These are phyloP conservation scores for Drosophila paulistorum DNA, from an alignment of 1,140 invertebrate species.

Conservation along the genomic window DNA sequence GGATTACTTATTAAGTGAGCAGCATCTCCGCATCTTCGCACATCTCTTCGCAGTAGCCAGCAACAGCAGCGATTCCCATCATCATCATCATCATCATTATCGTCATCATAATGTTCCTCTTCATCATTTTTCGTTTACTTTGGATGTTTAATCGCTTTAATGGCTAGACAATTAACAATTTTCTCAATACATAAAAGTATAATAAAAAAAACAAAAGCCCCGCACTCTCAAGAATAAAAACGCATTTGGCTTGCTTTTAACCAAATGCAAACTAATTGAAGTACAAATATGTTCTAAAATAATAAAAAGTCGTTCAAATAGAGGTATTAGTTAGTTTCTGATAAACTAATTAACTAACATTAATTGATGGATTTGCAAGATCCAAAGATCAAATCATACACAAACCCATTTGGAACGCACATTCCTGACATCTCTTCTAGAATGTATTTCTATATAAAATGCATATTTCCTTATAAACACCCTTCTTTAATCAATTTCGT, in stretches of 20 bases:
- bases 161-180: constrained; percentile 72
- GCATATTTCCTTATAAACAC: constrained; percentile 28
- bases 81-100: constrained; percentile 29
- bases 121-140: constrained; percentile 59
- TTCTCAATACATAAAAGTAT: constrained; percentile 27
- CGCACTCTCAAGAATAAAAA: background rate
- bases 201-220: background rate
- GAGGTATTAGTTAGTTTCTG: too few species aligned
- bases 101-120: constrained; percentile 34
- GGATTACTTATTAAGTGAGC: constrained; percentile 78
- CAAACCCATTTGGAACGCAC: too few species aligned
- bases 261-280: background rate
- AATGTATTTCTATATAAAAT: background rate
- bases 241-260: background rate
- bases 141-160: constrained; percentile 78
- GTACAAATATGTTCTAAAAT: background rate
- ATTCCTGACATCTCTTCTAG: background rate
- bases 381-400: too few species aligned
- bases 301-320: too few species aligned
- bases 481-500: constrained; percentile 51
- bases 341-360: too few species aligned
- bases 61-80: constrained; percentile 25
- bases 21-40: constrained; percentile 51
- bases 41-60: constrained; percentile 29
- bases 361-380: too few species aligned